phyloP scores from a whole-genome alignment of 2,888 invertebrate species.

The Athalia cordata region DNA sequence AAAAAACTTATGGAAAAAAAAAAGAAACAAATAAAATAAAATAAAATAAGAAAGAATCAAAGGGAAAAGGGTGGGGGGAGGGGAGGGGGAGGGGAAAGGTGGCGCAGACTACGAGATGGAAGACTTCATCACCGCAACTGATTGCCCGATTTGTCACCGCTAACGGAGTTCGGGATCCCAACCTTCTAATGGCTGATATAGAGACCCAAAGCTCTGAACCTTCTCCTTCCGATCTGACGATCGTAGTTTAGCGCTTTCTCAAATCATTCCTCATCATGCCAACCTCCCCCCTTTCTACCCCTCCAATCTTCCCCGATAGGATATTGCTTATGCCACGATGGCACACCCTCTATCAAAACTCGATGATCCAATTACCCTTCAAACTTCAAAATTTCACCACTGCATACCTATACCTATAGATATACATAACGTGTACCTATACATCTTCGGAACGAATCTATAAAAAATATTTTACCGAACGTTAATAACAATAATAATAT shows the following conservation, averaged over 20 bases:
- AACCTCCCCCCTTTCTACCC: slow-evolving; percentile 36
- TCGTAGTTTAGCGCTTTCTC: slow-evolving; percentile 51
- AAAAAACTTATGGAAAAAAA: neutral
- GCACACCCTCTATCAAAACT: neutral
- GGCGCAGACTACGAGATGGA: slow-evolving; percentile 63
- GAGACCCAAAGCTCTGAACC: slow-evolving; percentile 53
- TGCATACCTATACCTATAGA: neutral
- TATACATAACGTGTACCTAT: neutral
- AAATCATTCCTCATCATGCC: slow-evolving; percentile 45
- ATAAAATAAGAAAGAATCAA: slow-evolving; percentile 4
- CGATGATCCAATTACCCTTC: neutral
- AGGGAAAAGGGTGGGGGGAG: slow-evolving; percentile 43
- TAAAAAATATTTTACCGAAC: too few species aligned
- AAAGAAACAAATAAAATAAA: neutral
- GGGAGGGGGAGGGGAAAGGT: slow-evolving; percentile 45
- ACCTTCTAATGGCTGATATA: slow-evolving; percentile 62
- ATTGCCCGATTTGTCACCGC: slow-evolving; percentile 69
- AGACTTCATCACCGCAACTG: slow-evolving; percentile 69
- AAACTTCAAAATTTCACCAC: too few species aligned
- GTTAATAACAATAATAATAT: too few species aligned
- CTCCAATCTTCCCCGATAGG: neutral
- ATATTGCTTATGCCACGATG: neutral
- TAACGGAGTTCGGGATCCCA: slow-evolving; percentile 47
- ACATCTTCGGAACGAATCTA: too few species aligned
- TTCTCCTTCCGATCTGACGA: slow-evolving; percentile 55